Evolutionary conservation across 2,888 invertebrate genomes (phyloP).

Genomic region (Oligia latruncula): DNA sequence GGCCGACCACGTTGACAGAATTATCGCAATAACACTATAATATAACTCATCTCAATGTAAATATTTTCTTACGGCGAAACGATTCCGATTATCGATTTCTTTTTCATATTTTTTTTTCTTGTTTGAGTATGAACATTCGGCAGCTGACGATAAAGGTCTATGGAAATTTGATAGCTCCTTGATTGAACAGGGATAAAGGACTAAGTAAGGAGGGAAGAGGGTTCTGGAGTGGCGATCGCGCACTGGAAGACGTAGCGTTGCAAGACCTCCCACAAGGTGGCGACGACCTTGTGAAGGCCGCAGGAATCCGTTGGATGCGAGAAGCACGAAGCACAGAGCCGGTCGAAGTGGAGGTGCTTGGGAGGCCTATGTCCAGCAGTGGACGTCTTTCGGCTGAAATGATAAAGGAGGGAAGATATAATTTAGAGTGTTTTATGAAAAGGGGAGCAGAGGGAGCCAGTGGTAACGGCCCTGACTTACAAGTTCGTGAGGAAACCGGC

Average conservation of each 20-base stretch:
- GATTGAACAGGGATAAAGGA: not conserved
- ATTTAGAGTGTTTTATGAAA: not conserved
- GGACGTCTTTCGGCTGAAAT: too few relatives aligned
- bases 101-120: constrained; percentile 12
- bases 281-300: too few relatives aligned
- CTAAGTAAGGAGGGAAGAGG: not conserved
- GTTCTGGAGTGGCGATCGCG: too few relatives aligned
- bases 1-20: constrained; percentile 67
- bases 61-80: constrained; percentile 64
- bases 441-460: not conserved
- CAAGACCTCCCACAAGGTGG: too few relatives aligned
- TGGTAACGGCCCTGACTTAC: not conserved
- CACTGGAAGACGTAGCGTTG: too few relatives aligned
- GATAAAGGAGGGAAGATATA: not conserved
- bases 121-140: not conserved
- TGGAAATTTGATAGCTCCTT: not conserved
- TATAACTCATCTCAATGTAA: constrained; percentile 62
- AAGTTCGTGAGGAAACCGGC: not conserved
- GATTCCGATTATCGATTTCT: constrained; percentile 48
- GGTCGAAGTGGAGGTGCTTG: too few relatives aligned
- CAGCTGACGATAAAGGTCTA: constrained; percentile 6
- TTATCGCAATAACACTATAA: constrained; percentile 59
- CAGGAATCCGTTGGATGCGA: too few relatives aligned
- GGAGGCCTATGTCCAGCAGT: too few relatives aligned
- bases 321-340: too few relatives aligned